Conservation (phyloP, 2,113 vertebrate species). For the Aptenodytes patagonicus region DNA sequence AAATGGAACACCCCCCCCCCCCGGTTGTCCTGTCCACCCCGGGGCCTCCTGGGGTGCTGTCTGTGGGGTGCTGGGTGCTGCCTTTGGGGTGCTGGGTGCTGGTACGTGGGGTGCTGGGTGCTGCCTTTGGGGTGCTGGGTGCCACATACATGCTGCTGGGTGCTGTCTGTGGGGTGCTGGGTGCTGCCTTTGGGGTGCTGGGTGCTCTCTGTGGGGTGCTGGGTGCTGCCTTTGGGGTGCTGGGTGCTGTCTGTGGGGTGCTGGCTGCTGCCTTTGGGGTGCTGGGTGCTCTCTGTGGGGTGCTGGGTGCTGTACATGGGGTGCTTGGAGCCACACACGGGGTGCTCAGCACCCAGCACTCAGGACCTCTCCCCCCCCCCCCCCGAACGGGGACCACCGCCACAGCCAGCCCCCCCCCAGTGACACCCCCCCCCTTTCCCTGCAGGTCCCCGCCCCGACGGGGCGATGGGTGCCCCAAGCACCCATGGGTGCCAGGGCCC, state of each 20-base stretch:
- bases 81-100: neutral
- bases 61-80: neutral
- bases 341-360: neutral
- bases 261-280: neutral
- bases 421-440: no score
- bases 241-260: neutral
- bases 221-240: neutral
- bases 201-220: neutral
- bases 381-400: no score
- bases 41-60: no score
- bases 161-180: neutral
- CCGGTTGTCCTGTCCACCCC: neutral
- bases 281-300: neutral
- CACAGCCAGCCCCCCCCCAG: no score
- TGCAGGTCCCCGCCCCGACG: no score
- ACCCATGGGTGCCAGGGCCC: no score
- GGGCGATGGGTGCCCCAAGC: no score
- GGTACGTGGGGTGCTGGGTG: neutral
- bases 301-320: neutral
- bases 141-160: no score
- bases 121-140: neutral
- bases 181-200: neutral
- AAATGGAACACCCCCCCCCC: neutral
- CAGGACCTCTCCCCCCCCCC: neutral
- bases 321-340: fast-evolving